Conservation (phyloP, 2,888 invertebrate species). For the Polyploca ridens region DNA sequence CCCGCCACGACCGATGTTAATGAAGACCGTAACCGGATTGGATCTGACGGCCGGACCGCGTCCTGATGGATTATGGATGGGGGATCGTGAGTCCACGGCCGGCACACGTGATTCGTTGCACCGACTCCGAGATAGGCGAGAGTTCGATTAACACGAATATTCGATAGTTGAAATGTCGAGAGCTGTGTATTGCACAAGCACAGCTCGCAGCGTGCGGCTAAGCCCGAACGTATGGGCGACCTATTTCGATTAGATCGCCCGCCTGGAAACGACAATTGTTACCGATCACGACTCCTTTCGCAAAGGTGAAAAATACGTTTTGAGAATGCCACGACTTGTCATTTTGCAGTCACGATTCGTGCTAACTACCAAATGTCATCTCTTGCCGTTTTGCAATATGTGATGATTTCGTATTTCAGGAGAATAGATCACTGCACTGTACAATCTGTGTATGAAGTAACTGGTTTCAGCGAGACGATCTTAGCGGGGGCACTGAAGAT, state of each 20-base stretch:
- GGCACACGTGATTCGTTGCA: slow-evolving; percentile 5
- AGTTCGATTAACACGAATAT: slow-evolving; percentile 12
- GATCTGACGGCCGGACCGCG: slow-evolving; percentile 48
- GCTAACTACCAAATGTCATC: slow-evolving; percentile 70
- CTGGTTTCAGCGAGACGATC: slow-evolving; percentile 13
- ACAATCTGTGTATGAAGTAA: slow-evolving; percentile 20
- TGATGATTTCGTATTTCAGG: slow-evolving; percentile 35
- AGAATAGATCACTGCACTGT: slow-evolving; percentile 38
- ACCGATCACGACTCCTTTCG: slow-evolving; percentile 80
- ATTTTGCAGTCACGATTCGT: slow-evolving; percentile 76
- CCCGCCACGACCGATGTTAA: slow-evolving; percentile 51
- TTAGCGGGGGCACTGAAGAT: slow-evolving; percentile 20
- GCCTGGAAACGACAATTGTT: slow-evolving; percentile 64
- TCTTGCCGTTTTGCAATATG: slow-evolving; percentile 41
- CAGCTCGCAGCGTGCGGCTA: slow-evolving; percentile 40
- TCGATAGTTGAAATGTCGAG: slow-evolving; percentile 5
- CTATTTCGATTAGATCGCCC: slow-evolving; percentile 72
- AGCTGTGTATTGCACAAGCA: slow-evolving; percentile 51
- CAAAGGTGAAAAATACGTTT: slow-evolving; percentile 79
- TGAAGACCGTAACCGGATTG: slow-evolving; percentile 61
- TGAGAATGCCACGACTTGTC: slow-evolving; percentile 83
- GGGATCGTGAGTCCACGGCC: slow-evolving; percentile 4
- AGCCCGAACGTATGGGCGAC: slow-evolving; percentile 43
- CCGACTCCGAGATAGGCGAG: background rate
- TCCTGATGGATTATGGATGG: slow-evolving; percentile 44